phyloP scores from a whole-genome alignment of 2,888 invertebrate species.

The Xiphydria camelus region DNA sequence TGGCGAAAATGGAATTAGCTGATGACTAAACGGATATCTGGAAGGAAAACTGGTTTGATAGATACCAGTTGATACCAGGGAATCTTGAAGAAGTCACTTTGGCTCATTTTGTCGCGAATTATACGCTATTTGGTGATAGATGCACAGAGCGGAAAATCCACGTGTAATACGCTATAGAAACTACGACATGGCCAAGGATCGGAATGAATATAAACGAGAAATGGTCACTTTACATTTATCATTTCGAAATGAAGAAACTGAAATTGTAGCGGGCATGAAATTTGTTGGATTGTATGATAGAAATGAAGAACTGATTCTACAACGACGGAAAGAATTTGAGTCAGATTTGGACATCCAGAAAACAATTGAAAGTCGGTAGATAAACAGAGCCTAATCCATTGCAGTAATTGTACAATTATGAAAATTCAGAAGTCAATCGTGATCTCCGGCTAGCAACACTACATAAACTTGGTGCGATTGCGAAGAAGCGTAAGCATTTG shows the following conservation, averaged over 20 bases:
- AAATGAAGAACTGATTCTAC: conserved; percentile 36
- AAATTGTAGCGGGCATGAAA: conserved; percentile 43
- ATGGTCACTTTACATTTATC: conserved; percentile 39
- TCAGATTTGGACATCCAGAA: conserved; percentile 42
- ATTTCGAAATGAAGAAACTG: conserved; percentile 44
- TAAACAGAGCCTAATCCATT: conserved; percentile 24
- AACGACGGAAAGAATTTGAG: conserved; percentile 40
- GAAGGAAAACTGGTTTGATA: conserved; percentile 51
- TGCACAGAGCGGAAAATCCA: too few species aligned
- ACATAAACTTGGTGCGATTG: conserved; percentile 24
- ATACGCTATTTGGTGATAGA: conserved; percentile 17
- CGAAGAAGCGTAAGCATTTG: conserved; percentile 25
- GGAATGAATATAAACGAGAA: conserved; percentile 38
- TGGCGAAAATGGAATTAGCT: conserved; percentile 45
- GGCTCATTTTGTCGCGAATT: conserved; percentile 51
- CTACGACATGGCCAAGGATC: conserved; percentile 43
- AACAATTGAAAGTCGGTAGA: conserved; percentile 21
- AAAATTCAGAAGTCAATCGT: conserved; percentile 21
- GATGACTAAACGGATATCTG: conserved; percentile 51
- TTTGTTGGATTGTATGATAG: conserved; percentile 41
- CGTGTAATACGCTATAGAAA: conserved; percentile 48
- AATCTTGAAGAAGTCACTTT: conserved; percentile 41
- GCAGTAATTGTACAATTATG: conserved; percentile 20
- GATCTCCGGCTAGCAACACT: conserved; percentile 25
- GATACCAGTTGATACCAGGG: conserved; percentile 50